Base-by-base conservation (phyloP, 2,888 invertebrate genomes). In the Orthosia incerta region DNA sequence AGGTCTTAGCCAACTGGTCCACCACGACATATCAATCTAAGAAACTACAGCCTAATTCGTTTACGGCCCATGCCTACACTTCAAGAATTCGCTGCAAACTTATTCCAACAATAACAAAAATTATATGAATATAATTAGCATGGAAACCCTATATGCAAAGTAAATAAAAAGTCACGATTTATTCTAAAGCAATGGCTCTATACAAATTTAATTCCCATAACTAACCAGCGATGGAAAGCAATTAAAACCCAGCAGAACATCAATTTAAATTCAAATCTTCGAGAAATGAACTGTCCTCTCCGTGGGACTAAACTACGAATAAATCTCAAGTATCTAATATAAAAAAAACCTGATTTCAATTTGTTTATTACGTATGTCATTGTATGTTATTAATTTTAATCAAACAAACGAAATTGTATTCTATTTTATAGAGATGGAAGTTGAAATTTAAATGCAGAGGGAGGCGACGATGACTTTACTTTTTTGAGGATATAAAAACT, bases 301-400 rank as follows among this genome's bases (percentile, higher is more conserved):
- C 77, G 66, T 81, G 76, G 68, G 73, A 85, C 71, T 31, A 45
- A 76, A 73, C 39, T 48, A 66, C 56, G 68, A 59, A 80, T 83
- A 85, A 86, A 86, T 87, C 69, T 78, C 72, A 76, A 80, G n/a
- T 59, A 60, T 74, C 63, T 74, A 76, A 79, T 73, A 78, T 60
- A 76, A 70, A 70, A 62, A 75, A 74, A 87, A 80, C 86, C 85
- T 76, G 87, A 82, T 78, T 85, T 76, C 61, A 80, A 84, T 86
- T 74, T 68, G 60, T 80, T 78, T 80, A 80, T 83, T 79, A 84
- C 76, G 50, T 76, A 76, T 86, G 74, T 82, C 81, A 85, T 85
- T 82, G 71, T 83, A 74, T 62, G 61, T 76, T 76, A 74, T 79
- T 76, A 82, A 65, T 61, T 73, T 57, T 20, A 4, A 2, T 51